Base-by-base conservation (phyloP, 2,113 vertebrate genomes). In the Daphoenositta chrysoptera region DNA sequence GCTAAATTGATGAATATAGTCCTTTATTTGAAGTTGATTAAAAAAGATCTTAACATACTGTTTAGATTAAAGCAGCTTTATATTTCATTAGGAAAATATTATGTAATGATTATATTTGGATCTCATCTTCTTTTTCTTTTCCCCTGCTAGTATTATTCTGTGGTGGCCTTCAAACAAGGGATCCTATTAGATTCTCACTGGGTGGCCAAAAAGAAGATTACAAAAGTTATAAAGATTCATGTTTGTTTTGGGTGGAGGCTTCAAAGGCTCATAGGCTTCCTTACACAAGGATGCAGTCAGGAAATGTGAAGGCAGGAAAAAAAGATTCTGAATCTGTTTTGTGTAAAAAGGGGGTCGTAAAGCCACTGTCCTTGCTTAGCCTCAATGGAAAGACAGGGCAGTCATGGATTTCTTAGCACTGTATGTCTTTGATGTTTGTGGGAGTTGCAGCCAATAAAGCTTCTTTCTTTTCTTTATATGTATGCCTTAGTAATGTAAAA, bases 181-280 rank as follows among this genome's bases (percentile, higher is more conserved):
- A 90, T 96, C 91, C 87, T 91, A 73, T 96, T 97, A 95, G 92
- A 97, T 87, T 97, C 97, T 97, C 88, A 42, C 76, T 98, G 98
- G 98, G 98, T 98, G 98, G 98, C 72, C 98, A 94, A 93, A 94
- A 95, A 94, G 33, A 61, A 95, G 90, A 90, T 83, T 93, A 76
- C 37, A 85, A 91, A 92, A 89, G 89, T 97, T 97, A 93, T 68
- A 96, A 97, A 97, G 96, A 91, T 93, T 96, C 91, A 44, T 98
- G 97, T 98, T 98, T 98, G 95, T 96, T 98, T 98, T 98, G 97
- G 94, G 92, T 87, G 76, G 92, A 96, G 72, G 83, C 97, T 98
- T 98, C 98, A 98, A 98, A 98, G 97, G 64, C 94, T 96, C 17
- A 7, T 65, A 90, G 68, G 83, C 96, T 97, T 96, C 82, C 89